A percentile compares a stretch with the other conserved stretches of the same genome.
These are phyloP conservation scores for Parasteatoda lunata DNA, from an alignment of 2,888 invertebrate genomes.

Conservation along the genomic window DNA sequence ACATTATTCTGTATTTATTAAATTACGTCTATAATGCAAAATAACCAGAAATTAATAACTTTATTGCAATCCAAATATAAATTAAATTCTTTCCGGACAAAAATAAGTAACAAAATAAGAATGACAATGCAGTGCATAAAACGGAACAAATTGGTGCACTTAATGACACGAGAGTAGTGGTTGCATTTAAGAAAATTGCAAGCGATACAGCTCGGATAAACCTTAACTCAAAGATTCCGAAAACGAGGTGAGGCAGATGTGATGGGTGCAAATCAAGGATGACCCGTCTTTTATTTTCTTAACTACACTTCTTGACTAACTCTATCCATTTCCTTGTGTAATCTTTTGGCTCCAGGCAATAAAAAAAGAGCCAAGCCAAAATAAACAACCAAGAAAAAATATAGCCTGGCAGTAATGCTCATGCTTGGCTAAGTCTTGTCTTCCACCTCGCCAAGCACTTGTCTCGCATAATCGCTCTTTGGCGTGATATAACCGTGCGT, in stretches of 20 bases:
- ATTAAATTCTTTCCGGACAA: no score
- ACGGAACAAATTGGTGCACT: no score
- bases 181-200: no score
- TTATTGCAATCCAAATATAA: no score
- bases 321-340: slow-evolving; percentile 37
- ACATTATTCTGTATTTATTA: no score
- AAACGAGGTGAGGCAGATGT: not conserved
- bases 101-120: no score
- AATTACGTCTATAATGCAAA: no score
- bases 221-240: not conserved
- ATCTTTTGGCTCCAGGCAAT: slow-evolving; percentile 41
- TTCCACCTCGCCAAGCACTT: slow-evolving; percentile 57
- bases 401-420: slow-evolving; percentile 28
- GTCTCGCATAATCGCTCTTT: slow-evolving; percentile 55
- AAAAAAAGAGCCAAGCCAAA: not conserved
- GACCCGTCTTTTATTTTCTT: slow-evolving; percentile 6
- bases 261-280: not conserved
- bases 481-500: slow-evolving; percentile 58
- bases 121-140: no score
- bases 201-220: no score
- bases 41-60: no score
- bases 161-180: no score
- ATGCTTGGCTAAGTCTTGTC: slow-evolving; percentile 35
- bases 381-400: slow-evolving; percentile 5
- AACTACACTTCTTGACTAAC: slow-evolving; percentile 48